Base-by-base conservation (phyloP, 1,140 invertebrate genomes). In the Saccostrea echinata region DNA sequence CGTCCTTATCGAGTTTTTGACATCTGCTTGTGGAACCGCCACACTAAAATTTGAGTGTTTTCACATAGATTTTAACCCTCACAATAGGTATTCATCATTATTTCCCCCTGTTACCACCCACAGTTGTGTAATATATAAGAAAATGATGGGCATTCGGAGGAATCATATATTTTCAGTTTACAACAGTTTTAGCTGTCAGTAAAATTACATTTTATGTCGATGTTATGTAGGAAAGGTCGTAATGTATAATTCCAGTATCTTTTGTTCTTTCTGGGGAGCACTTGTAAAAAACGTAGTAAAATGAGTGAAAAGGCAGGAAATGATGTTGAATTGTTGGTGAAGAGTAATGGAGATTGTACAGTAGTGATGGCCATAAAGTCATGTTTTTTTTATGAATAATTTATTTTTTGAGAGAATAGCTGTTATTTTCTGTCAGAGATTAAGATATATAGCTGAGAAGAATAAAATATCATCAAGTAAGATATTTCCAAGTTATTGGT, bases 41-140 rank as follows among this genome's bases (percentile, higher is more conserved):
- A 30, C 13, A 76, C 27, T 76, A 21, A 76, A 76, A 16, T 76
- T 76, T 76, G 6, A 76, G 68, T 76, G 68, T 76, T 6, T 76
- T 76, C 68, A 27, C 68, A 76, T 76, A 76, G 24, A 71, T 71
- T 71, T 71, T 27, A 71, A 71, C n/a, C 24, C 2, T 71, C 24
- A 8, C 64, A 71, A 71, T 71, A 71, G 68, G 27, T 76, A 33
- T 24, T 76, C 68, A 76, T 76, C 68, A 76, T 64, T 64, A 64
- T 16, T 16, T 33, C 24, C 24, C 3, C 4, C 68, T 13, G 16
- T 33, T 76, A 30, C 68, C 68, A 76, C 68, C 68, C 68, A 76
- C 68, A 76, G 24, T 61, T 61, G 55, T 61, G 55, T n/a, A 61
- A 61, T 61, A 61, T 61, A 61, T 18, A 61, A 18, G n/a, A 18